These are phyloP conservation scores for Leptopilina drosophilae DNA, from an alignment of 2,888 invertebrate genomes.

Conservation along the genomic window DNA sequence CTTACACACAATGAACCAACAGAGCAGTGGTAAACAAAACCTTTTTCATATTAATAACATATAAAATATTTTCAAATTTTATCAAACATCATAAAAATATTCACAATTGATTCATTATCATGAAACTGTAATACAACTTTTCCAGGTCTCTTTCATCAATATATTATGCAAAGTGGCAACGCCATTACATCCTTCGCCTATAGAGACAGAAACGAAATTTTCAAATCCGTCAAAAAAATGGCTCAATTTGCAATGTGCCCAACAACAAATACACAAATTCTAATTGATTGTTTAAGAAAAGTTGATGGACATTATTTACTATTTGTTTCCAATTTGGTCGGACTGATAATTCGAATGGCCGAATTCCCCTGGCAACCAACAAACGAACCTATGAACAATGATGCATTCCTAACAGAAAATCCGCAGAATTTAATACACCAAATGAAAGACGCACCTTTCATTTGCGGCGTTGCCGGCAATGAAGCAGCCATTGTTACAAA, in stretches of 20 bases:
- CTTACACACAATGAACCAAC: neutral
- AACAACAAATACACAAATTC: neutral
- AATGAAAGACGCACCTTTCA: no score
- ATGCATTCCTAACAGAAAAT: no score
- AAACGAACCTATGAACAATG: no score
- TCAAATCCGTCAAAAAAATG: neutral
- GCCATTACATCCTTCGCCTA: neutral
- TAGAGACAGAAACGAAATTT: neutral
- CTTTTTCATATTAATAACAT: no score
- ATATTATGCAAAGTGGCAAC: conserved; percentile 58
- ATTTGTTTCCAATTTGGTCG: neutral
- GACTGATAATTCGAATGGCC: neutral
- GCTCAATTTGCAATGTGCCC: neutral
- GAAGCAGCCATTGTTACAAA: no score
- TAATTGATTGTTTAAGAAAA: neutral
- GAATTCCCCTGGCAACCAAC: neutral
- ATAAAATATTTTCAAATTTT: no score
- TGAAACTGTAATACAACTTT: conserved; percentile 29
- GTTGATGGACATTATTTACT: neutral
- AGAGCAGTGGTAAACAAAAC: neutral
- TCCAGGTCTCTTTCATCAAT: conserved; percentile 58
- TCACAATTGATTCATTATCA: neutral
- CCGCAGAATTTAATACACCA: no score
- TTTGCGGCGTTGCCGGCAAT: no score
- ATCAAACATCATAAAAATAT: neutral